phyloP scores from a whole-genome alignment of 2,888 invertebrate genomes.

The Muscina levida region DNA sequence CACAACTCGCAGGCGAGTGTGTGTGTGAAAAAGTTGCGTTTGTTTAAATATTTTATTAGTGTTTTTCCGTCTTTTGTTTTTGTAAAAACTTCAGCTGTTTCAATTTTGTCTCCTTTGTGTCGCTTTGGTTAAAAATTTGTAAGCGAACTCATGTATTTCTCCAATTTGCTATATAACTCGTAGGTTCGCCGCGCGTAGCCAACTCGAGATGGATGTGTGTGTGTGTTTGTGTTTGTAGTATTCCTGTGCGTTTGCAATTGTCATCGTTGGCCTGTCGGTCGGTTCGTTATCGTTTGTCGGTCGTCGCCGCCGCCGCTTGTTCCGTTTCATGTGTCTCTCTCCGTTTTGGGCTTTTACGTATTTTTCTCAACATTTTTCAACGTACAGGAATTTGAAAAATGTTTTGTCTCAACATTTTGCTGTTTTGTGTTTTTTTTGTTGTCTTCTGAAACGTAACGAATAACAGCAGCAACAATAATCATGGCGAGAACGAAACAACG shows the following conservation, averaged over 20 bases:
- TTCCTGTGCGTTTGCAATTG: slow-evolving; percentile 33
- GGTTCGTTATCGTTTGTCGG: background rate
- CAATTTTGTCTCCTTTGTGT: slow-evolving; percentile 61
- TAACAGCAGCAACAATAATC: slow-evolving; percentile 32
- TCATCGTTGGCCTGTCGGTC: background rate
- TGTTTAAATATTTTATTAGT: slow-evolving; percentile 7
- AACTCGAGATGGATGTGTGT: slow-evolving; percentile 11
- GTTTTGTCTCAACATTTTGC: slow-evolving; percentile 64
- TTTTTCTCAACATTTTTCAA: slow-evolving; percentile 68
- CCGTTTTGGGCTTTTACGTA: slow-evolving; percentile 42
- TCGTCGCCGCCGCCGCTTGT: slow-evolving; percentile 15
- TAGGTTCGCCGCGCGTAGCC: slow-evolving; percentile 25
- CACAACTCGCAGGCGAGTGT: background rate
- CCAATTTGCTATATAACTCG: slow-evolving; percentile 48
- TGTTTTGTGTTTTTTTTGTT: background rate
- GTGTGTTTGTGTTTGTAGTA: slow-evolving; percentile 15
- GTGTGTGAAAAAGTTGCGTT: slow-evolving; percentile 27
- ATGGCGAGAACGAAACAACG: slow-evolving; percentile 52
- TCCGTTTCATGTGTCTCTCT: slow-evolving; percentile 47
- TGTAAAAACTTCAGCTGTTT: slow-evolving; percentile 61
- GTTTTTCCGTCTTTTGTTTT: slow-evolving; percentile 2
- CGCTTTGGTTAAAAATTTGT: slow-evolving; percentile 11
- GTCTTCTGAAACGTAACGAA: slow-evolving; percentile 6
- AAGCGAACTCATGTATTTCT: slow-evolving; percentile 4
- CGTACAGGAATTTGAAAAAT: slow-evolving; percentile 70